Conservation (phyloP, 2,888 invertebrate species). For the Drosophila fungiperda region DNA sequence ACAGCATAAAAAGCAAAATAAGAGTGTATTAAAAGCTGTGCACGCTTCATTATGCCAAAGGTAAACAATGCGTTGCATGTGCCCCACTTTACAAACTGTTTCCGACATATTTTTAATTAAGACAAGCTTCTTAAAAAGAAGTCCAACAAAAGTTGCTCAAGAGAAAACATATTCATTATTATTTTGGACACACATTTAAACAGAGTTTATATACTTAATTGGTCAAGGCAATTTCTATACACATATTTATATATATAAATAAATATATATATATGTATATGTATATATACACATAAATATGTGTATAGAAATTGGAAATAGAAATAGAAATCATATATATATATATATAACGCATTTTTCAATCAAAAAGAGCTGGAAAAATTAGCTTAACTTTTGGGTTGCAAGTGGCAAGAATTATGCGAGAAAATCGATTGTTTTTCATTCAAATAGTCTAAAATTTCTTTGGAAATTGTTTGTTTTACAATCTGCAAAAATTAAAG, state of each 20-base stretch:
- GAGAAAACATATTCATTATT: not conserved
- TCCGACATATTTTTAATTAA: not conserved
- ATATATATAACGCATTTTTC: not conserved
- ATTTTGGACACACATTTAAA: not conserved
- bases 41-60: constrained; percentile 2
- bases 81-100: not conserved
- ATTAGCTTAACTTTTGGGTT: not conserved
- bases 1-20: constrained; percentile 4
- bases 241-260: not conserved
- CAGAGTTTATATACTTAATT: not conserved
- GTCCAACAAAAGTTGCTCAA: not conserved
- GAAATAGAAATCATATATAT: too few relatives aligned
- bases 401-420: not conserved
- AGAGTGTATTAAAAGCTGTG: not conserved
- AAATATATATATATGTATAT: not conserved
- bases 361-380: not conserved
- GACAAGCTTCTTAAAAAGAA: not conserved
- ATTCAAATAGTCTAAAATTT: not conserved
- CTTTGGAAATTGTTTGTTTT: too few relatives aligned
- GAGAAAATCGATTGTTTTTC: not conserved
- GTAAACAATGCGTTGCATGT: not conserved
- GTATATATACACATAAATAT: too few relatives aligned
- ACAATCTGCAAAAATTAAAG: too few relatives aligned
- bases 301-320: too few relatives aligned
- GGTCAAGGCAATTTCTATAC: not conserved